phyloP scores from a whole-genome alignment of 1,140 invertebrate genomes.

The Drosophila varians region DNA sequence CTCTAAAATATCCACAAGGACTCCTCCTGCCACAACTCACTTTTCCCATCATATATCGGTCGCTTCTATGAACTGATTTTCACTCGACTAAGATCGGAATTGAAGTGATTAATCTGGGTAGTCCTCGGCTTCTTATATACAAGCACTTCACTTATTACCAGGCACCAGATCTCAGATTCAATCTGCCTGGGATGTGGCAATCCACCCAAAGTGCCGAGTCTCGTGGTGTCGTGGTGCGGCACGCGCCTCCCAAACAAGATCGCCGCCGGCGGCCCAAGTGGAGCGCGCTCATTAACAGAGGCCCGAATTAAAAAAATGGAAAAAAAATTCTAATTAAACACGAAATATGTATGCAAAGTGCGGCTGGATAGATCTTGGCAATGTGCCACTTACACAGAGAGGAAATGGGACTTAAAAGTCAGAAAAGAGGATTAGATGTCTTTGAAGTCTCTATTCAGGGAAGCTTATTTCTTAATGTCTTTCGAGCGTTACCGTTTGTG shows the following conservation, averaged over 20 bases:
- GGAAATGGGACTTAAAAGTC: not conserved
- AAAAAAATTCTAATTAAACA: slow-evolving; percentile 64
- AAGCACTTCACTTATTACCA: slow-evolving; percentile 29
- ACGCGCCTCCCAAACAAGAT: slow-evolving; percentile 57
- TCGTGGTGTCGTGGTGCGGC: slow-evolving; percentile 25
- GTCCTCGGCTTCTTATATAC: slow-evolving; percentile 71
- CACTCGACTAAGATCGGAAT: slow-evolving; percentile 59
- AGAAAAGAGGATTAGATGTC: too few species aligned
- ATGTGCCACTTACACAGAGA: not conserved
- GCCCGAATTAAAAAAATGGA: slow-evolving; percentile 30
- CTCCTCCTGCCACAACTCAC: slow-evolving; percentile 34
- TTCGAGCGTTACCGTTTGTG: too few species aligned
- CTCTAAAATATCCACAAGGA: not conserved
- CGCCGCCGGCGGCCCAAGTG: slow-evolving; percentile 23
- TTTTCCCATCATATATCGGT: slow-evolving; percentile 52
- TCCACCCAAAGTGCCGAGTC: slow-evolving; percentile 40
- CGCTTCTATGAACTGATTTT: slow-evolving; percentile 46
- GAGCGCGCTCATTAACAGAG: slow-evolving; percentile 62
- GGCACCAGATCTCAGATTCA: slow-evolving; percentile 26
- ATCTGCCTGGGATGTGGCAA: slow-evolving; percentile 59
- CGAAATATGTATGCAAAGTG: slow-evolving; percentile 68
- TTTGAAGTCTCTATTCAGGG: too few species aligned
- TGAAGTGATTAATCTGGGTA: slow-evolving; percentile 68
- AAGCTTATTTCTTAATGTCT: too few species aligned
- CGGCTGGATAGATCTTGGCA: slow-evolving; percentile 30